These are phyloP conservation scores for Cataglyphis rosenhaueri DNA, from an alignment of 2,888 invertebrate genomes.

Conservation along the genomic window DNA sequence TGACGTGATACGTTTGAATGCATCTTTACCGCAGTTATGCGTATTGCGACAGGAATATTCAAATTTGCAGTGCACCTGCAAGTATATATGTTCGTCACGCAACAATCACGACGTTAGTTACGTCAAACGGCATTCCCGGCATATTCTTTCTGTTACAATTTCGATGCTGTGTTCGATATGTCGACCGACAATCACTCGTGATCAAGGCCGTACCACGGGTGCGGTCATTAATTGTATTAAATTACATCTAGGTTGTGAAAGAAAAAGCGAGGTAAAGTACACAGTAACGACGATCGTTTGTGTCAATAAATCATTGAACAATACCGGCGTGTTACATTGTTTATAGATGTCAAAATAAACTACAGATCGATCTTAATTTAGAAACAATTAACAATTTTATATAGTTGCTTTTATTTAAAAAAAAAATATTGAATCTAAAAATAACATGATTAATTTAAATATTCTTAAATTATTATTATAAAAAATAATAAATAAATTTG, in stretches of 20 bases:
- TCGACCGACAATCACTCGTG: slow-evolving; percentile 43
- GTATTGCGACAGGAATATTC: slow-evolving; percentile 40
- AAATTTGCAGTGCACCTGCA: slow-evolving; percentile 49
- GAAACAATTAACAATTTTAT: background rate
- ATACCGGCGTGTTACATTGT: slow-evolving; percentile 3
- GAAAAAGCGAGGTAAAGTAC: slow-evolving; percentile 37
- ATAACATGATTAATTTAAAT: background rate
- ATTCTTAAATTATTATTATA: background rate
- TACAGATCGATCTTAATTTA: background rate
- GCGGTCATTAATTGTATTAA: slow-evolving; percentile 60
- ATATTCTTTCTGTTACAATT: slow-evolving; percentile 55
- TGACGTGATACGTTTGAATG: slow-evolving; percentile 8
- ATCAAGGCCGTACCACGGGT: slow-evolving; percentile 49
- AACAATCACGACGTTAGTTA: slow-evolving; percentile 44
- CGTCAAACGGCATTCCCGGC: slow-evolving; percentile 46
- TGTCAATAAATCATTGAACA: slow-evolving; percentile 23
- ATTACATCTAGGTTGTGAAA: slow-evolving; percentile 51
- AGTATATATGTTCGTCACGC: slow-evolving; percentile 34
- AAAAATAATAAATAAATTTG: background rate
- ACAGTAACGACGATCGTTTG: slow-evolving; percentile 22
- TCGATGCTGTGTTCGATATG: slow-evolving; percentile 41
- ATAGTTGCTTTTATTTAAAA: background rate
- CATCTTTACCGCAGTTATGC: background rate
- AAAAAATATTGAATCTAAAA: background rate
- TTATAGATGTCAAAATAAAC: background rate